Base-by-base conservation (phyloP, 2,797 vertebrate genomes). In the Myiotriccus ornatus region DNA sequence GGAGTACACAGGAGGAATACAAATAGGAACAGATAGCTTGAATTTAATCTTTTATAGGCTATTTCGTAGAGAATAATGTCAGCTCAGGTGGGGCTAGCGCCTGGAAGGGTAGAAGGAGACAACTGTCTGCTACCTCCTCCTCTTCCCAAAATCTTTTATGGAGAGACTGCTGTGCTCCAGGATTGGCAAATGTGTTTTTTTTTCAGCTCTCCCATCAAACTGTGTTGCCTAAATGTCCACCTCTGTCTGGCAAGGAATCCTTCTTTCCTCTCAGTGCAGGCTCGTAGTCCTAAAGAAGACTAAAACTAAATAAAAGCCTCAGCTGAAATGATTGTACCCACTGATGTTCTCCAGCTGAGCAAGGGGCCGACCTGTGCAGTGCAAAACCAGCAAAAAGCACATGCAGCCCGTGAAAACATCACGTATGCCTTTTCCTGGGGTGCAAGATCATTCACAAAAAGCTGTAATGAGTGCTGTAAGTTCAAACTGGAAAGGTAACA, bases 351-450 rank as follows among this genome's bases (percentile, higher is more conserved):
- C 39, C 64, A 79, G 50, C 46, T 4, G 6, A 69, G 59, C 10
- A 27, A 82, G n/a, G 22, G 60, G 62, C 56, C 0, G 0, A n/a
- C 32, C 25, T 9, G 9, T 0, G 0, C n/a, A 14, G 39, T 32
- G 23, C 57, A 60, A 84, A 95, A 41, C 57, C 55, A 63, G 63
- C 4, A 3, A n/a, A 34, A 44, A 71, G 4, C 28, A 43, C 5
- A 2, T 4, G 10, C 34, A 62, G 30, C 34, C 49, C 46, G 10
- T 32, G 50, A 50, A 79, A 73, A 44, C 43, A 32, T 12, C 39
- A 10, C 37, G 27, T 23, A 49, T 78, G 65, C 35, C 37, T 88
- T 17, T 64, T 68, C 12, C 35, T 68, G n/a, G 34, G 46, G 17
- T 49, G 27, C 35, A 49, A 90, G 67, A 70, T 20, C 2, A 8